phyloP scores from a whole-genome alignment of 2,797 vertebrate species.

The Chrysocyon brachyurus region DNA sequence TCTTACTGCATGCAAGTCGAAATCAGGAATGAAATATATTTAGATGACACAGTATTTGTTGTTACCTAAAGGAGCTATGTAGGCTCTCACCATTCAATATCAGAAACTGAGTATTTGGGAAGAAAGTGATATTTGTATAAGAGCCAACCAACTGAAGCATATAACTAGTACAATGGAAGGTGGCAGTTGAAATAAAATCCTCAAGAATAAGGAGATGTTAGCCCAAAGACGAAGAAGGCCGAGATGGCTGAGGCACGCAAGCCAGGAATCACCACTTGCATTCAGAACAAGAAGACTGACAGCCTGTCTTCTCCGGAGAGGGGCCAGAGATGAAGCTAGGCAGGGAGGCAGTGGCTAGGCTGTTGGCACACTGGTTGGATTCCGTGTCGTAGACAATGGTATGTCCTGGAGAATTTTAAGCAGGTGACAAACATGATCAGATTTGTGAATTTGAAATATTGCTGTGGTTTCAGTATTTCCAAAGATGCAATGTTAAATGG shows the following conservation, averaged over 20 bases:
- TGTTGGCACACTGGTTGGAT: not conserved
- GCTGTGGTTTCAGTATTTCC: not conserved
- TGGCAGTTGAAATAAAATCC: not conserved
- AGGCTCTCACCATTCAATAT: not conserved
- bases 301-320: not conserved
- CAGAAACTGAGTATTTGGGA: not conserved
- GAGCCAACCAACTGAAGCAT: not conserved
- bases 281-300: not conserved
- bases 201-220: not conserved
- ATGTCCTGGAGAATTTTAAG: not conserved
- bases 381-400: not conserved
- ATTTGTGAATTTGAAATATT: not conserved
- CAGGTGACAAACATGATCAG: not conserved
- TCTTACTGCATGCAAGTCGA: not conserved
- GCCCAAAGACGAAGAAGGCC: not conserved
- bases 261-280: not conserved
- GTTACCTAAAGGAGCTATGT: not conserved
- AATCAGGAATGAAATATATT: not conserved
- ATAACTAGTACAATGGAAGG: not conserved
- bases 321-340: not conserved
- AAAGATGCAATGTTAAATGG: not conserved
- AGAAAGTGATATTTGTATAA: not conserved
- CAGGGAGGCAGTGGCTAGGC: not conserved
- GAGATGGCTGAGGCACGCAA: rapidly evolving
- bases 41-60: not conserved